Evolutionary conservation across 2,888 invertebrate genomes (phyloP).

Genomic region (Pseudococcus jackbeardsleyi): DNA sequence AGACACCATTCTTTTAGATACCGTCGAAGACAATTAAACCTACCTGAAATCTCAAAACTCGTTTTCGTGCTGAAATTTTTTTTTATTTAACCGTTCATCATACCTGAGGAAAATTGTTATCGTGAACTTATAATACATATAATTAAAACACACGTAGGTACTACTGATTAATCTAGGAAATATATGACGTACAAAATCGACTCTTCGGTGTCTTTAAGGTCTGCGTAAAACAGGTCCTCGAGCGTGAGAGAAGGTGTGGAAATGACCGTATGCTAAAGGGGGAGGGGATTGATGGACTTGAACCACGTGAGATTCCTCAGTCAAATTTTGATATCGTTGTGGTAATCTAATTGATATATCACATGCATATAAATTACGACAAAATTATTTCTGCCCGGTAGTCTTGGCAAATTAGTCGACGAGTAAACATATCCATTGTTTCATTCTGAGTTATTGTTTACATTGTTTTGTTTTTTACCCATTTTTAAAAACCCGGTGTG

Average conservation of each 20-base stretch:
- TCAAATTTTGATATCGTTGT: constrained; percentile 11
- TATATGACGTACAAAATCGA: constrained; percentile 28
- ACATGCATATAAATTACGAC: not conserved
- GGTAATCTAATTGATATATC: not conserved
- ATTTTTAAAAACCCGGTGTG: not conserved
- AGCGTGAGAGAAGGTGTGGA: not conserved
- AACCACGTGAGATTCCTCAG: constrained; percentile 12
- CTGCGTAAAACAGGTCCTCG: not conserved
- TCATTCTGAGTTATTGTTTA: not conserved
- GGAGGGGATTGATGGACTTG: not conserved
- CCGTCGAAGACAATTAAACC: constrained; percentile 20
- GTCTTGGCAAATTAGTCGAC: not conserved
- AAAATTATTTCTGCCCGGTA: not conserved
- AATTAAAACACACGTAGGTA: constrained; percentile 9
- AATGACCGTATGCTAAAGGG: not conserved
- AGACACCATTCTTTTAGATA: not conserved
- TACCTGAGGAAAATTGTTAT: not conserved
- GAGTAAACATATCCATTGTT: not conserved
- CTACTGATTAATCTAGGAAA: not conserved
- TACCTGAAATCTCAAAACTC: not conserved
- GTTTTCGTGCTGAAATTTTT: not conserved
- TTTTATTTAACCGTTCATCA: constrained; percentile 4
- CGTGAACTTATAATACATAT: constrained; percentile 24
- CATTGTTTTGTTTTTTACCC: not conserved
- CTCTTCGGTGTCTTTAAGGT: not conserved